A percentile compares a stretch with the other conserved stretches of the same genome.
Evolutionary conservation across 2,888 invertebrate genomes (phyloP).

Genomic region (Tachina grossa): DNA sequence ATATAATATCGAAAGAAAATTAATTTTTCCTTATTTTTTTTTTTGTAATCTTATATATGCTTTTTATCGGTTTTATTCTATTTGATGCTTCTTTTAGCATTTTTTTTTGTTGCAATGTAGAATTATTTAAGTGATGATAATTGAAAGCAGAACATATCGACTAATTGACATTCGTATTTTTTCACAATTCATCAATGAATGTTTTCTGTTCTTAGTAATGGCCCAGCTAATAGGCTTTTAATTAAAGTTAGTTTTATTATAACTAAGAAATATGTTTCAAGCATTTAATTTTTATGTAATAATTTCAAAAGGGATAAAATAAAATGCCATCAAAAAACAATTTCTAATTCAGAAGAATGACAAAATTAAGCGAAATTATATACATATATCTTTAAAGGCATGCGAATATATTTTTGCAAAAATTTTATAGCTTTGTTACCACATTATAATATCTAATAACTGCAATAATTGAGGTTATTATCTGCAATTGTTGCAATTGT

Average conservation of each 20-base stretch:
- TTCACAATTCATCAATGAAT: too few species aligned
- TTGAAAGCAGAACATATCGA: neutral
- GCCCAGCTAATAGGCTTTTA: constrained; percentile 6
- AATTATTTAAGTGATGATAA: neutral
- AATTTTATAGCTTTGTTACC: constrained; percentile 16
- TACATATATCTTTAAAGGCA: neutral
- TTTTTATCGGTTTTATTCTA: too few species aligned
- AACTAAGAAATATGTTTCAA: too few species aligned
- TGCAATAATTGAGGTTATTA: constrained; percentile 56
- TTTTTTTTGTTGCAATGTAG: too few species aligned
- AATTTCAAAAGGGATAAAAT: neutral
- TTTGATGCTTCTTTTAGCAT: too few species aligned
- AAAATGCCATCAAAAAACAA: neutral
- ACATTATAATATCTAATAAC: constrained; percentile 58
- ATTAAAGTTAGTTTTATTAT: neutral
- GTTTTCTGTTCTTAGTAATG: too few species aligned
- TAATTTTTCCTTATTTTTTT: too few species aligned
- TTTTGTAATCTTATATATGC: too few species aligned
- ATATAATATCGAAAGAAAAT: too few species aligned
- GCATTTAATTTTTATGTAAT: neutral
- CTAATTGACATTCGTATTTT: constrained; percentile 4
- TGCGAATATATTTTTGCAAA: neutral
- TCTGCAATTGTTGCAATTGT: constrained; percentile 53
- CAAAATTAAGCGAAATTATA: neutral
- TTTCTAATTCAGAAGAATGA: neutral